Evolutionary conservation across 1,140 invertebrate genomes (phyloP), one percentile per base, ranked within the genome.

Genomic region (Akabosia matsudoensis): DNA sequence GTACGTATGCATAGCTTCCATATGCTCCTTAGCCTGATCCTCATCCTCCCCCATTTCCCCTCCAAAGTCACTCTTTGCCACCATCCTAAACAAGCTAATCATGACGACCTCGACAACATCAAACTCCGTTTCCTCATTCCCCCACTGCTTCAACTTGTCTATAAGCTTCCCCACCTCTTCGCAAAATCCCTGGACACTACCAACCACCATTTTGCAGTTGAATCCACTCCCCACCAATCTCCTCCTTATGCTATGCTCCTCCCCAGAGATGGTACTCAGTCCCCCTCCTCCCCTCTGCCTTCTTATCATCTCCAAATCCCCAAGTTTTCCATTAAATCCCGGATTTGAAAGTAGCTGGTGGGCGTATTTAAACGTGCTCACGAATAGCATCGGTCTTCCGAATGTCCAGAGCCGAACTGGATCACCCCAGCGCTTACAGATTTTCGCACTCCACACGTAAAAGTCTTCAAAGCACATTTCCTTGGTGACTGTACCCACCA

Each of bases 1-100:
- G 37, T 31, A 67, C 61, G 30, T 67, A n/a, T 67, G 61, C 61
- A 67, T 2, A 7, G 61, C 61, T 2, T 67, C 2, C 61, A 67
- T 67, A 67, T 67, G 61, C 24, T 67, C n/a, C 3, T 22, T 10
- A 31, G 4, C n/a, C 30, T 67, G 13, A n/a, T 67, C 28, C 14
- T 22, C 1, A n/a, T 67, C 30, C 4, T 67, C n/a, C 61, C 28
- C 31, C 13, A 67, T 30, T 28, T 24, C 31, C 13, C 31, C 61
- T 4, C 61, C 61, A 67, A 67, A 67, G 31, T 67, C 61, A 31
- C 61, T 67, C 31, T 30, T 30, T 67, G 61, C 61, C 10, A 67
- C 61, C 61, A 67, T 67, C 2, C 10, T 3, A 67, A 67, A 67
- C 10, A 67, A 31, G n/a, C 61, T 30, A 10, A 10, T 2, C 61